Evolutionary conservation across 2,797 vertebrate genomes (phyloP).

Genomic region (Catamblyrhynchus diadema): DNA sequence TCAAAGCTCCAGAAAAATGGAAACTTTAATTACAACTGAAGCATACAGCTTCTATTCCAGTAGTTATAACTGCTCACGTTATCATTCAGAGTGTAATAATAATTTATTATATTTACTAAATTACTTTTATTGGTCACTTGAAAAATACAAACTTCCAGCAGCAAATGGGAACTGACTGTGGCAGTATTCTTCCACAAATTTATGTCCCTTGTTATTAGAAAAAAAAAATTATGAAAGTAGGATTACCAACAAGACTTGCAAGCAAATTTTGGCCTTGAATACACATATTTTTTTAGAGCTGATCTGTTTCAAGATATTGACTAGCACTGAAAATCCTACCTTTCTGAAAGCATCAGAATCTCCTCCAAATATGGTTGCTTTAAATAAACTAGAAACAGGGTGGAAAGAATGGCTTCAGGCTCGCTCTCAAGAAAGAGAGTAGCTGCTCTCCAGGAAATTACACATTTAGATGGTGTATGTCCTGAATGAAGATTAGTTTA

Average conservation of each 20-base stretch:
- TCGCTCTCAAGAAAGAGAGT: constrained; percentile 13
- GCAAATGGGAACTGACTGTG: neutral
- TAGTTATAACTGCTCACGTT: neutral
- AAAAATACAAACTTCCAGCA: neutral
- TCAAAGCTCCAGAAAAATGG: neutral
- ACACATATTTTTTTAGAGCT: neutral
- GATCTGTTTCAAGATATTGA: neutral
- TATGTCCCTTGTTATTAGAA: neutral
- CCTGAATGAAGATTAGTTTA: constrained; percentile 47
- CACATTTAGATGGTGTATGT: constrained; percentile 1
- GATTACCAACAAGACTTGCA: neutral
- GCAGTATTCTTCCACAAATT: neutral
- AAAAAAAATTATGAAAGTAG: neutral
- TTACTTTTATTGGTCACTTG: neutral
- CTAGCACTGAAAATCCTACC: neutral
- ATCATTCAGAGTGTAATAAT: neutral
- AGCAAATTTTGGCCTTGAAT: neutral
- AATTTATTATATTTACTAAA: neutral
- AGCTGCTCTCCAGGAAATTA: constrained; percentile 43
- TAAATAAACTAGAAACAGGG: constrained; percentile 24
- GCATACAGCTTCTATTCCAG: neutral
- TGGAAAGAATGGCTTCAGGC: constrained; percentile 19
- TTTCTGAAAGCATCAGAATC: neutral
- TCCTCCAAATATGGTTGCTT: neutral
- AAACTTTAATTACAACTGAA: neutral